These are phyloP conservation scores for Thomomys bottae DNA, from an alignment of 2,113 vertebrate genomes.

Conservation along the genomic window DNA sequence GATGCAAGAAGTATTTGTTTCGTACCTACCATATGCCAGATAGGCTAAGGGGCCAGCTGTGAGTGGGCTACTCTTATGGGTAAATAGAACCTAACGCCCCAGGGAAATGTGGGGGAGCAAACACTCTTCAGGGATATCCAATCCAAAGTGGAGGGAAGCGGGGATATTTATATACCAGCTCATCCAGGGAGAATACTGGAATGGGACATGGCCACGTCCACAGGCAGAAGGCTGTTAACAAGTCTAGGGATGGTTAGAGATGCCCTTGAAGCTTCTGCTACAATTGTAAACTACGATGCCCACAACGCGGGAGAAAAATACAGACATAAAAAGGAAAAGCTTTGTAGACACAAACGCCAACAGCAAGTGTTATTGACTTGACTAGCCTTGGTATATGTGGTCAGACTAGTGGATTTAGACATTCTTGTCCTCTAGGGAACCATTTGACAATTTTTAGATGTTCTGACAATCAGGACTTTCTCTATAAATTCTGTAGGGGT, in stretches of 20 bases:
- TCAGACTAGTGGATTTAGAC: background rate
- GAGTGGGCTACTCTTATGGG: background rate
- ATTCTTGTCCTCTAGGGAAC: background rate
- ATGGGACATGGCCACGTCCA: too few species aligned
- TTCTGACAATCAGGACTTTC: background rate
- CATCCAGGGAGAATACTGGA: background rate
- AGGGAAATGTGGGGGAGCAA: background rate
- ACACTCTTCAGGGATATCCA: background rate
- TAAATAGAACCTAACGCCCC: background rate
- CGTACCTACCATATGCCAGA: background rate
- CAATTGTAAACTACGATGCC: background rate
- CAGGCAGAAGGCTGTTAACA: background rate
- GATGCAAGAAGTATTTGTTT: background rate
- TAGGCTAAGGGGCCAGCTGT: background rate
- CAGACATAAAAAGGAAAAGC: background rate
- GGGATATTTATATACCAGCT: background rate
- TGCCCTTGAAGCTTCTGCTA: background rate
- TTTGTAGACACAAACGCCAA: background rate
- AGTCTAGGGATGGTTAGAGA: background rate
- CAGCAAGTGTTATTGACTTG: background rate
- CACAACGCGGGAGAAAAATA: background rate
- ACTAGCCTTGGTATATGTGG: background rate
- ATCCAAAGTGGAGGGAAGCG: background rate
- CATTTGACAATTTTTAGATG: background rate
- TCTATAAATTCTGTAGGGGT: background rate